Conservation (phyloP, 2,888 invertebrate genomes). For the Lycaena phlaeas region DNA sequence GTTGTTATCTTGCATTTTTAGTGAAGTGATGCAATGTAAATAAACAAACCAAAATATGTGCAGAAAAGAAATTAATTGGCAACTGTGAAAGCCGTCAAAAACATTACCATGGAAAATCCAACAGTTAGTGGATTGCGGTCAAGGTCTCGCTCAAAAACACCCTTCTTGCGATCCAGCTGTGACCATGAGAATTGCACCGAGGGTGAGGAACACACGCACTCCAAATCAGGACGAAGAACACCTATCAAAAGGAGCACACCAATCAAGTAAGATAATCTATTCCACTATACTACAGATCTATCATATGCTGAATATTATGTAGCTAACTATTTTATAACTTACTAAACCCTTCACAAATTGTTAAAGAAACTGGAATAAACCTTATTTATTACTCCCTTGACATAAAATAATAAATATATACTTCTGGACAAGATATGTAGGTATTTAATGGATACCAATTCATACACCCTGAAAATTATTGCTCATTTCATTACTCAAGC, state of each 20-base stretch:
- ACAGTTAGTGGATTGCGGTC: constrained; percentile 73
- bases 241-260: constrained; percentile 62
- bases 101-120: constrained; percentile 48
- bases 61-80: constrained; percentile 17
- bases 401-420: no score
- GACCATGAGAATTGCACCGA: constrained; percentile 72
- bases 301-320: no score
- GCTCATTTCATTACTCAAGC: no score
- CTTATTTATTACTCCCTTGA: no score
- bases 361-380: no score
- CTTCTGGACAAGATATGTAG: no score
- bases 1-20: constrained; percentile 33
- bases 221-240: constrained; percentile 63
- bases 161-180: constrained; percentile 73
- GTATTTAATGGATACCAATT: no score
- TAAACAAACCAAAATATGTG: constrained; percentile 31
- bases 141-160: constrained; percentile 81
- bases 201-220: constrained; percentile 64
- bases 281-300: no score
- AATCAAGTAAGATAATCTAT: constrained; percentile 69
- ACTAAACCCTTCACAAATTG: no score
- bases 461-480: no score
- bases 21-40: constrained; percentile 29
- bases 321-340: no score
- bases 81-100: not conserved